These are phyloP conservation scores for Talpa occidentalis DNA, from an alignment of 2,113 vertebrate species.

Conservation along the genomic window DNA sequence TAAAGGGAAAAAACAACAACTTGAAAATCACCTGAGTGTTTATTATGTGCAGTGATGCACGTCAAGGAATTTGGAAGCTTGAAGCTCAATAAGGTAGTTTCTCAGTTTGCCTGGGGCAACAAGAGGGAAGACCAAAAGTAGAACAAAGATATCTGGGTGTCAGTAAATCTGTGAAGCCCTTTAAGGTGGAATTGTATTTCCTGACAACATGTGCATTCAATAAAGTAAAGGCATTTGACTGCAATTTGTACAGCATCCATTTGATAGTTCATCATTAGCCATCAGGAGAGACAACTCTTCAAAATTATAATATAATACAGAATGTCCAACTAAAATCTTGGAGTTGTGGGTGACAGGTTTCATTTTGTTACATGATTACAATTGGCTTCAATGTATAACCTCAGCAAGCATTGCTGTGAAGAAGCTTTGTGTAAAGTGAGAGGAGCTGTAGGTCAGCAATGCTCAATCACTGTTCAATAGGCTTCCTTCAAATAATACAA, in stretches of 20 bases:
- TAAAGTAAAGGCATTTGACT: slow-evolving; percentile 74
- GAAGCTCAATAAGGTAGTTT: slow-evolving; percentile 40
- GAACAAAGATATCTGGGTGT: slow-evolving; percentile 71
- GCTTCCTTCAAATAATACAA: slow-evolving; percentile 74
- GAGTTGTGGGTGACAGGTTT: slow-evolving; percentile 50
- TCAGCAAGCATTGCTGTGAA: neutral
- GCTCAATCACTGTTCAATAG: slow-evolving; percentile 74
- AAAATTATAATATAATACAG: slow-evolving; percentile 70
- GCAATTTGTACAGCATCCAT: slow-evolving; percentile 50
- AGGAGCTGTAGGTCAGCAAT: slow-evolving; percentile 52
- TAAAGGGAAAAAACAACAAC: neutral
- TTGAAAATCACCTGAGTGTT: slow-evolving; percentile 62
- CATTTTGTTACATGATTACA: slow-evolving; percentile 56
- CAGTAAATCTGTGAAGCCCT: slow-evolving; percentile 49
- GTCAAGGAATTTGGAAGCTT: slow-evolving; percentile 66
- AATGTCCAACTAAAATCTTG: slow-evolving; percentile 59
- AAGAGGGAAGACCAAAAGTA: slow-evolving; percentile 5
- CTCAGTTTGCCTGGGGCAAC: slow-evolving; percentile 33
- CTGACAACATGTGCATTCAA: slow-evolving; percentile 58
- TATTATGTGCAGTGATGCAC: slow-evolving; percentile 70
- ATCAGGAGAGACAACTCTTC: slow-evolving; percentile 63
- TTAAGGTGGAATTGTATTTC: slow-evolving; percentile 72
- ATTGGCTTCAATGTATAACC: slow-evolving; percentile 42
- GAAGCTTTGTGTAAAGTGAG: slow-evolving; percentile 37
- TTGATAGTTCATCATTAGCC: slow-evolving; percentile 77